Percentiles rank a stretch among this genome's conserved stretches.
phyloP scores from a whole-genome alignment of 1,140 invertebrate genomes.

The Ruditapes philippinarum region DNA sequence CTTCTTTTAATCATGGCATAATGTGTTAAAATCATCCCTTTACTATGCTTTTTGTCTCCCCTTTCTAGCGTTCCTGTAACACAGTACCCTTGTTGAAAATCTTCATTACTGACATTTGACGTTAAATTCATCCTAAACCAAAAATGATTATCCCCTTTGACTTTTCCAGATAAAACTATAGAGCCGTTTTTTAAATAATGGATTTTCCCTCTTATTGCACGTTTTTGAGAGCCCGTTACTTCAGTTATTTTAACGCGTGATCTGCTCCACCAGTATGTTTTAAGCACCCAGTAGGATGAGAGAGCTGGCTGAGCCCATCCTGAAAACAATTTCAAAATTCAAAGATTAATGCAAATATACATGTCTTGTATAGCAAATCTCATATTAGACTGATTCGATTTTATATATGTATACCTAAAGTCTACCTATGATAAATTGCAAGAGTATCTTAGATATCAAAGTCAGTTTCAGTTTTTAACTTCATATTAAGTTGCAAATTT shows the following conservation, averaged over 20 bases:
- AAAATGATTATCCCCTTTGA: conserved; percentile 90
- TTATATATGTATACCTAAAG: too few relatives aligned
- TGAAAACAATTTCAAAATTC: not conserved
- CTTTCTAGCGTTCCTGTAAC: conserved; percentile 95
- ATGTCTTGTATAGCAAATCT: too few relatives aligned
- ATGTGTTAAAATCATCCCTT: conserved; percentile 94
- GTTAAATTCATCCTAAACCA: conserved; percentile 90
- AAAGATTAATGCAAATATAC: too few relatives aligned
- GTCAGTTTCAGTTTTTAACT: too few relatives aligned
- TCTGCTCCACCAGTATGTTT: conserved; percentile 94
- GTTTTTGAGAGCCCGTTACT: conserved; percentile 91
- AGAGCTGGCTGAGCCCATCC: conserved; percentile 93
- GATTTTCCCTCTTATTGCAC: conserved; percentile 93
- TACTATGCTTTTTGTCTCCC: conserved; percentile 87
- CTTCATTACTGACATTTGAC: conserved; percentile 92
- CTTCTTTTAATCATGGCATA: conserved; percentile 93
- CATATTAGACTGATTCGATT: too few relatives aligned
- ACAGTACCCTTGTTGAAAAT: conserved; percentile 95
- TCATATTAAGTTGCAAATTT: too few relatives aligned
- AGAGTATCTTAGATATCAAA: too few relatives aligned
- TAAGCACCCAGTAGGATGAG: conserved; percentile 95
- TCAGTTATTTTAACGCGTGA: conserved; percentile 94
- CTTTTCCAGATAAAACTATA: conserved; percentile 93
- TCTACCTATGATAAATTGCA: too few relatives aligned
- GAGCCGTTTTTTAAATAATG: conserved; percentile 92